A percentile compares a stretch with the other conserved stretches of the same genome.
phyloP scores from a whole-genome alignment of 1,140 invertebrate species.

The Eumaeus atala region DNA sequence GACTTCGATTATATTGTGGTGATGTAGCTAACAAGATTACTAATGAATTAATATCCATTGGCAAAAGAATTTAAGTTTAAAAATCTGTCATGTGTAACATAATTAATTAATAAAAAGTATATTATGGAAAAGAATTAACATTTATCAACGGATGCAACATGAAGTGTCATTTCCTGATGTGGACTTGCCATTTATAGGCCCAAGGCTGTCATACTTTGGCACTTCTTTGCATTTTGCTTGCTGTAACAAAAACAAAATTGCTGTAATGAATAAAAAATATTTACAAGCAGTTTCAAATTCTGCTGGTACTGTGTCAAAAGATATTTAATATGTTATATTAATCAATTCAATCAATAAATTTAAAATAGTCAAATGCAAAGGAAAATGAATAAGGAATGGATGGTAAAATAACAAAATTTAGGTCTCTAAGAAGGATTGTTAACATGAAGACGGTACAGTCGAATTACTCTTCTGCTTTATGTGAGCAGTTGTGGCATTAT shows the following conservation, averaged over 20 bases:
- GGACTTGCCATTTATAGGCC: constrained; percentile 82
- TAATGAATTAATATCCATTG: not conserved
- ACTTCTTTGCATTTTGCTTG: constrained; percentile 85
- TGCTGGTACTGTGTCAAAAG: too few species aligned
- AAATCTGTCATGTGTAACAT: not conserved
- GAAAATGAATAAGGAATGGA: too few species aligned
- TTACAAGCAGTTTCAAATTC: not conserved
- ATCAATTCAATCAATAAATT: too few species aligned
- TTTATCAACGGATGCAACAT: constrained; percentile 74
- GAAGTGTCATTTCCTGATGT: constrained; percentile 79
- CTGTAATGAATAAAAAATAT: constrained; percentile 4
- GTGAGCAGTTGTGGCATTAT: too few species aligned
- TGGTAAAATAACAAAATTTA: too few species aligned
- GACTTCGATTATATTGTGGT: too few species aligned
- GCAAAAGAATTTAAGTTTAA: not conserved
- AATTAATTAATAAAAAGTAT: not conserved
- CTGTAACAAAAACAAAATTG: constrained; percentile 10
- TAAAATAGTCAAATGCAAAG: too few species aligned
- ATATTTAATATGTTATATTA: too few species aligned
- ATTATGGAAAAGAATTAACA: constrained; percentile 11
- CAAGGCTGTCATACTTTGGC: constrained; percentile 82
- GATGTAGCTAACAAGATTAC: too few species aligned
- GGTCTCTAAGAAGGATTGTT: too few species aligned
- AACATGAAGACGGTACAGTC: too few species aligned
- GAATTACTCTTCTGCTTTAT: too few species aligned